Base-by-base conservation (phyloP, 2,888 invertebrate species). In the Callyntrura sp. region DNA sequence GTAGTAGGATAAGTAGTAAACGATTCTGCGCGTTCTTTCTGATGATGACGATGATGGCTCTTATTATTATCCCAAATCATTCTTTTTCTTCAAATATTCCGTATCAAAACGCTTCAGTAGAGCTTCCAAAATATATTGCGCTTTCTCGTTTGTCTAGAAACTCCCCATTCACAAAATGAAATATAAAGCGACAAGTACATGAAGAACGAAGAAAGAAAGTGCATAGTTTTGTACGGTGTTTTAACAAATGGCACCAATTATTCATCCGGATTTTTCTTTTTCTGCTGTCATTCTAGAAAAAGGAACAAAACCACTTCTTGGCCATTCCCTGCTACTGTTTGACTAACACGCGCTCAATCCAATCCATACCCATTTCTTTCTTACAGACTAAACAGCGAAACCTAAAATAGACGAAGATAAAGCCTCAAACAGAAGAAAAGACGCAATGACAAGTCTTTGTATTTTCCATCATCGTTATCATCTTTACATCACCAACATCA, bases 161-260 rank as follows among this genome's bases (percentile, higher is more conserved):
- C 57, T 28, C 28, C 17, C 35, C 35, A 14, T 17, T 35, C 43
- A 43, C 25, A 65, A 60, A 51, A 51, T 51, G n/a, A 43, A 43
- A 43, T n/a, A 68, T 43, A 68, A 68, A 35, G 35, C 17, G 9
- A 14, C 43, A 17, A 68, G 17, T 62, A 28, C 11, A 17, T 25
- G 62, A 28, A 62, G 5, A 0, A 51, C 51, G 28, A 65, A 2
- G n/a, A 28, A 43, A 35, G 23, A 68, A 9, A 43, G 43, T 35
- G 35, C 35, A 35, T 35, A 6, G 35, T 35, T 4, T 35, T 4
- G 17, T 43, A 43, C 17, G 65, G 20, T 62, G 57, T 25, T n/a
- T 51, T 78, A 85, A 86, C 86, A 86, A 86, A 86, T 86, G 79
- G 68, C 79, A 79, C 79, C 86, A 86, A 86, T 86, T 79, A 86